A percentile compares a stretch with the other conserved stretches of the same genome.
Conservation (phyloP, 2,888 invertebrate genomes). For the Xiphydria camelus region DNA sequence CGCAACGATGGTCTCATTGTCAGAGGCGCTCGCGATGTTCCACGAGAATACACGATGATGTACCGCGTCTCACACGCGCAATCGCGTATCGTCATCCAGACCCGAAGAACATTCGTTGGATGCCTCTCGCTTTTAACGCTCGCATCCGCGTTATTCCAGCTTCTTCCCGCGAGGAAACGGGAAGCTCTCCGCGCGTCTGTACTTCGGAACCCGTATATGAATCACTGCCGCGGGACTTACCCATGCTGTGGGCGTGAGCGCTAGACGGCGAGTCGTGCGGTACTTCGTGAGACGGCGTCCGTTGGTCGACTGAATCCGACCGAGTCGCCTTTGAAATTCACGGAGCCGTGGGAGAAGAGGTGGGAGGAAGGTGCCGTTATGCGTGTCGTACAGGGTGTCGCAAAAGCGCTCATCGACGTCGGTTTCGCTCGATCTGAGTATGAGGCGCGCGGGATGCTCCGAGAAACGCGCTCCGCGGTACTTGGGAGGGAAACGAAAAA, state of each 20-base stretch:
- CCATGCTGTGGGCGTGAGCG: conserved; percentile 20
- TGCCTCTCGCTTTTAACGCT: too few relatives aligned
- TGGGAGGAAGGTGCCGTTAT: conserved; percentile 30
- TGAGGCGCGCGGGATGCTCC: conserved; percentile 1
- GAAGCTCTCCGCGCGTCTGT: too few relatives aligned
- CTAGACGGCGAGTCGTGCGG: conserved; percentile 10
- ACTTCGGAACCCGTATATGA: not conserved
- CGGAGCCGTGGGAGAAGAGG: conserved; percentile 16
- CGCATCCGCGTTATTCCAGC: too few relatives aligned
- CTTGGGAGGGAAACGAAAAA: not conserved
- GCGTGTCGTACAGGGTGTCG: not conserved
- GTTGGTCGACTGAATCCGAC: conserved; percentile 23
- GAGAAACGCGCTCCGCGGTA: not conserved
- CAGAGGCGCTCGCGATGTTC: too few relatives aligned
- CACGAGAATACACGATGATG: too few relatives aligned
- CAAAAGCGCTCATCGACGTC: not conserved
- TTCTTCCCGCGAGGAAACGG: too few relatives aligned
- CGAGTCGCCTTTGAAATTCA: conserved; percentile 23
- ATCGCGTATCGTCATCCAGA: too few relatives aligned
- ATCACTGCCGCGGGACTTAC: conserved; percentile 17
- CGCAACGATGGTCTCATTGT: too few relatives aligned
- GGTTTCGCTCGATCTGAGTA: not conserved
- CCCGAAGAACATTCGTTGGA: too few relatives aligned
- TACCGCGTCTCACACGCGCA: too few relatives aligned
- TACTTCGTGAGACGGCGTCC: conserved; percentile 5